Evolutionary conservation across 1,140 invertebrate species (phyloP).

Genomic region (Apocrypta bakeri): DNA sequence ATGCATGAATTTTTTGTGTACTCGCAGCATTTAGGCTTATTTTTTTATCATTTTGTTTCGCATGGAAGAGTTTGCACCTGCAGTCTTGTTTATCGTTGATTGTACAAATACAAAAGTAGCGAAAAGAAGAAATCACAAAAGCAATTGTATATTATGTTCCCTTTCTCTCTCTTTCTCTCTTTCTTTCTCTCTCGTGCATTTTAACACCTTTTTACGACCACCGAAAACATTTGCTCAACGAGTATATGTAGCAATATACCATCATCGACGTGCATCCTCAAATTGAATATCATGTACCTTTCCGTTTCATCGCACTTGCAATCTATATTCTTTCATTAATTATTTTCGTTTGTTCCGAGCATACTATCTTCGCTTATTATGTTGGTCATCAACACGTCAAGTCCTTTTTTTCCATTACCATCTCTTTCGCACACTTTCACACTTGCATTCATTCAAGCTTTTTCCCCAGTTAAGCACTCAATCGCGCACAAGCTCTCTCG

Average conservation of each 20-base stretch:
- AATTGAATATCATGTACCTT: slow-evolving; percentile 33
- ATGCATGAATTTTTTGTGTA: slow-evolving; percentile 47
- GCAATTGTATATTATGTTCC: slow-evolving; percentile 55
- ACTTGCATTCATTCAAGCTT: slow-evolving; percentile 41
- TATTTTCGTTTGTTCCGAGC: slow-evolving; percentile 51
- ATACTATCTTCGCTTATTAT: slow-evolving; percentile 35
- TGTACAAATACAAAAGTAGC: slow-evolving; percentile 62
- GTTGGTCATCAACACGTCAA: slow-evolving; percentile 14
- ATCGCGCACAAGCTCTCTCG: slow-evolving; percentile 41
- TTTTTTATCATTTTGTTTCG: slow-evolving; percentile 53
- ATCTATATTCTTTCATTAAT: slow-evolving; percentile 10
- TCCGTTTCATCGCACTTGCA: slow-evolving; percentile 23
- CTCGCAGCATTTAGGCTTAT: slow-evolving; percentile 53
- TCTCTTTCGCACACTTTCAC: slow-evolving; percentile 46
- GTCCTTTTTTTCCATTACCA: slow-evolving; percentile 7
- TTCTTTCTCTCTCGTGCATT: slow-evolving; percentile 28
- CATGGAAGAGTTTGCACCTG: slow-evolving; percentile 57
- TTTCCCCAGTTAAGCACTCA: slow-evolving; percentile 29
- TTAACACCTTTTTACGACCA: slow-evolving; percentile 35
- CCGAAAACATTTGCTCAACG: slow-evolving; percentile 40
- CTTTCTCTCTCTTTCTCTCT: no score
- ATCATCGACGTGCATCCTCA: slow-evolving; percentile 20
- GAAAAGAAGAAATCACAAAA: slow-evolving; percentile 61
- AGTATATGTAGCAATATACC: slow-evolving; percentile 43
- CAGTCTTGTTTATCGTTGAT: slow-evolving; percentile 64